phyloP scores from a whole-genome alignment of 2,113 vertebrate genomes.

The Melierax canorus region DNA sequence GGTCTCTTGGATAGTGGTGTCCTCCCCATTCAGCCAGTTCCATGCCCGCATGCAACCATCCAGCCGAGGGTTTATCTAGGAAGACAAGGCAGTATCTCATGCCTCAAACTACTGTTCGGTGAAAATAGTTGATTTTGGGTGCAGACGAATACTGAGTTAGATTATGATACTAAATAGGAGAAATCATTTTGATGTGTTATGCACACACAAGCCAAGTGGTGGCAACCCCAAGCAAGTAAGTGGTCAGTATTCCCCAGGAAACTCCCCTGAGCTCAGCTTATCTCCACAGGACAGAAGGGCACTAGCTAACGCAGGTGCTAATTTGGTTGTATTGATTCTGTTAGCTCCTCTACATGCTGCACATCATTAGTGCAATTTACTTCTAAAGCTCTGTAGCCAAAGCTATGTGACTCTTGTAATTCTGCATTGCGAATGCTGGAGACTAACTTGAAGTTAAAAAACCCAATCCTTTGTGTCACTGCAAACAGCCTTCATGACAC shows the following conservation, averaged over 20 bases:
- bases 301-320: not conserved
- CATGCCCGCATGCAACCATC: slow-evolving; percentile 93
- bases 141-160: not conserved
- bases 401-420: fast-evolving
- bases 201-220: not conserved
- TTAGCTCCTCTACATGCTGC: not conserved
- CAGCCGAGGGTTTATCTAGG: slow-evolving; percentile 90
- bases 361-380: not conserved
- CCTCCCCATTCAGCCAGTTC: slow-evolving; percentile 91
- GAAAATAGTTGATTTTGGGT: not conserved
- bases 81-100: not conserved
- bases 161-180: not conserved
- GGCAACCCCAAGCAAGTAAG: not conserved
- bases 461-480: not conserved
- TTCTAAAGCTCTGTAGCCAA: not conserved
- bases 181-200: fast-evolving
- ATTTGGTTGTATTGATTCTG: not conserved
- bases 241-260: not conserved
- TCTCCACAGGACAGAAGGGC: not conserved
- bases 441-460: not conserved
- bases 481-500: not conserved
- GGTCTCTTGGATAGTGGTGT: slow-evolving; percentile 87
- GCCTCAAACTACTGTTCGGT: not conserved
- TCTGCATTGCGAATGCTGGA: not conserved
- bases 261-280: not conserved